Percentiles rank a stretch among this genome's conserved stretches.
phyloP scores from a whole-genome alignment of 2,797 vertebrate genomes.

The Eulemur rubriventer region DNA sequence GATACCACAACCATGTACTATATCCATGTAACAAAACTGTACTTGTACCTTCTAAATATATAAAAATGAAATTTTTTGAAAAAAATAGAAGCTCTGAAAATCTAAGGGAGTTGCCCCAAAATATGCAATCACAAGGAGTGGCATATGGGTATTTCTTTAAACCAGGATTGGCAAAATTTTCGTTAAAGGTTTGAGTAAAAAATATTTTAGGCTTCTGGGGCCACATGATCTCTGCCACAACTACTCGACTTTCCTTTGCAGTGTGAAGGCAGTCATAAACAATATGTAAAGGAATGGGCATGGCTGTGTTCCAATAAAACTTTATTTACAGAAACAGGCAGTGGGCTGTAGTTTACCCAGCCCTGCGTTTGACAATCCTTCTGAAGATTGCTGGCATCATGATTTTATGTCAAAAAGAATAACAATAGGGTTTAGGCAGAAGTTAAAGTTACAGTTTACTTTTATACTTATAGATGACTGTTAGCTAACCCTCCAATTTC shows the following conservation, averaged over 20 bases:
- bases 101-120: neutral
- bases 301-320: neutral
- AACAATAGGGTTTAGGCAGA: neutral
- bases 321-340: neutral
- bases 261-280: neutral
- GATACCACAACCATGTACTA: neutral
- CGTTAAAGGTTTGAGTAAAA: neutral
- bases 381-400: neutral
- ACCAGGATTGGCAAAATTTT: neutral
- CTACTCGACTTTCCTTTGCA: neutral
- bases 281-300: neutral
- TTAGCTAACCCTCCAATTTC: constrained; percentile 12
- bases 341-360: neutral
- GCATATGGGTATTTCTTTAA: neutral
- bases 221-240: neutral
- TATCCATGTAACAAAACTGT: neutral
- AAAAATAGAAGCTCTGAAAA: neutral
- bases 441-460: constrained; percentile 13
- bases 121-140: neutral
- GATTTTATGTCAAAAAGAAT: constrained; percentile 23
- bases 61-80: neutral
- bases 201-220: neutral
- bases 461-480: constrained; percentile 23
- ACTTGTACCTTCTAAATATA: neutral
- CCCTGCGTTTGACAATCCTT: neutral